Evolutionary conservation across 2,888 invertebrate genomes (phyloP).

Genomic region (Pseudococcus longispinus): DNA sequence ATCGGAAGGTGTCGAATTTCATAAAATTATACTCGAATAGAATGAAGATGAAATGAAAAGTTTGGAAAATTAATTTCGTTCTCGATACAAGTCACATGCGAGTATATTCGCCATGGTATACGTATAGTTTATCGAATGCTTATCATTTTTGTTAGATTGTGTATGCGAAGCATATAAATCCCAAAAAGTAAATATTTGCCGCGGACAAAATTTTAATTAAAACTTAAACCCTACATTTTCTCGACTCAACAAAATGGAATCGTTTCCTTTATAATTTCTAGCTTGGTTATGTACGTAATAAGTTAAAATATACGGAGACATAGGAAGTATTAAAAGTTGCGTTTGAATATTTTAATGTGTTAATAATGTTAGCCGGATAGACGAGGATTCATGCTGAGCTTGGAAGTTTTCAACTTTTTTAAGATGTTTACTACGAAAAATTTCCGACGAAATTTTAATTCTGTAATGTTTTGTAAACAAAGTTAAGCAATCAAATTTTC

Average conservation of each 20-base stretch:
- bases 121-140: background rate
- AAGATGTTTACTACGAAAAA: conserved; percentile 12
- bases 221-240: conserved; percentile 45
- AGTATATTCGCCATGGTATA: background rate
- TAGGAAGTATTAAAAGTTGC: conserved; percentile 31
- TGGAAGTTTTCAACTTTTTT: conserved; percentile 3
- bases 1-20: background rate
- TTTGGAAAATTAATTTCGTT: background rate
- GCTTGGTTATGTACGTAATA: background rate
- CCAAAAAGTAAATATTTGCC: conserved; percentile 44
- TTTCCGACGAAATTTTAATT: background rate
- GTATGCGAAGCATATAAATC: conserved; percentile 24
- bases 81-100: background rate
- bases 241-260: background rate
- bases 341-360: conserved; percentile 27
- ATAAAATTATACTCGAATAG: background rate
- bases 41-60: background rate
- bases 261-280: conserved; percentile 31
- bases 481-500: conserved; percentile 24
- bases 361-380: conserved; percentile 31
- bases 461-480: conserved; percentile 19
- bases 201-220: conserved; percentile 48
- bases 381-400: conserved; percentile 19
- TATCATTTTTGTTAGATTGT: conserved; percentile 18
- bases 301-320: conserved; percentile 20